phyloP scores from a whole-genome alignment of 2,113 vertebrate species.

The Struthidea cinerea region DNA sequence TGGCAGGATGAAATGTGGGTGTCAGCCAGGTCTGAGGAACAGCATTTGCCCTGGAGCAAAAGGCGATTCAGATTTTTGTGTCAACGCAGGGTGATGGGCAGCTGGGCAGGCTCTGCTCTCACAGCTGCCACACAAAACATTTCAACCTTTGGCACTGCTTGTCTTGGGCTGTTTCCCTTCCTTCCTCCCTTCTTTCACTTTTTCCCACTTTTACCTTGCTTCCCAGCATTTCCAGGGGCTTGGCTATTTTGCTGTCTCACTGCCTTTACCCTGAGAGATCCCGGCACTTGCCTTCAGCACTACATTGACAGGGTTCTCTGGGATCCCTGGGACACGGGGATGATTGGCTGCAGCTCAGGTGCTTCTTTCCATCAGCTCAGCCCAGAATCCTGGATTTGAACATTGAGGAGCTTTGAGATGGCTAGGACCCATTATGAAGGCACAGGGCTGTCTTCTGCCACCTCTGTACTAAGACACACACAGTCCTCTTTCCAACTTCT shows the following conservation, averaged over 20 bases:
- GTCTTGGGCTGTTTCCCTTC: neutral
- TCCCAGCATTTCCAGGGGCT: neutral
- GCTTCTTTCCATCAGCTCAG: neutral
- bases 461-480: neutral
- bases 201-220: neutral
- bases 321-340: neutral
- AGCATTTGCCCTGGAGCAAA: neutral
- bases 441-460: neutral
- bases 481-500: neutral
- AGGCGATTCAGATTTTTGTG: neutral
- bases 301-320: neutral
- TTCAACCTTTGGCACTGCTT: neutral
- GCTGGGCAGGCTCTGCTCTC: neutral
- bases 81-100: neutral
- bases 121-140: neutral
- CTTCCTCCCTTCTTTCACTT: neutral
- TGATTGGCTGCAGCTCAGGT: neutral
- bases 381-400: neutral
- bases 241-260: neutral
- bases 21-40: neutral
- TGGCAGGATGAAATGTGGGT: neutral
- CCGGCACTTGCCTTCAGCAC: neutral
- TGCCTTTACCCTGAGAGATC: neutral
- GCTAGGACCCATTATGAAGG: rapidly evolving
- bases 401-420: neutral